These are phyloP conservation scores for Drosophila acutilabella DNA, from an alignment of 2,888 invertebrate genomes.

Conservation along the genomic window DNA sequence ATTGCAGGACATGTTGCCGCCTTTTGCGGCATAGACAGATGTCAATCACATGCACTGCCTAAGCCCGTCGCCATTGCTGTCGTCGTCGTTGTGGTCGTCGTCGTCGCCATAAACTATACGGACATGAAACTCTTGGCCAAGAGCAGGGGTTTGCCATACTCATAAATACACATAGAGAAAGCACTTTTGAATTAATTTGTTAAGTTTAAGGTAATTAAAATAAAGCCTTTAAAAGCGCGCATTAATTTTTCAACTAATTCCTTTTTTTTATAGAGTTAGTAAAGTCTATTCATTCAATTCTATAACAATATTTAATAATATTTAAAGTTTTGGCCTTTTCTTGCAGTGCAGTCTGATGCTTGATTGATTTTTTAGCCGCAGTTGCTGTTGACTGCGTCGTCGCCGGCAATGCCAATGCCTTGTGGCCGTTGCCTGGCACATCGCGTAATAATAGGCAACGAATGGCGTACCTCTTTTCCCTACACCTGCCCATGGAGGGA, in stretches of 20 bases:
- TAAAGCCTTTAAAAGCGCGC: too few relatives aligned
- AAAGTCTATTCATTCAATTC: background rate
- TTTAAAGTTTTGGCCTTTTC: slow-evolving; percentile 2
- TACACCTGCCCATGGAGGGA: background rate
- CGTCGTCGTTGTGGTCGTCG: background rate
- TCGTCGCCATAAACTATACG: slow-evolving; percentile 22
- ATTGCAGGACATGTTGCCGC: slow-evolving; percentile 60
- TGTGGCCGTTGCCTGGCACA: slow-evolving; percentile 49
- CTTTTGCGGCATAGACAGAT: slow-evolving; percentile 62
- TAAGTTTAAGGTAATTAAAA: background rate
- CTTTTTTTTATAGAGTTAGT: too few relatives aligned
- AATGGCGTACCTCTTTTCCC: background rate
- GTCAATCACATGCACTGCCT: slow-evolving; percentile 65
- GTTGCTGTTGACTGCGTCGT: slow-evolving; percentile 27
- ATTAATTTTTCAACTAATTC: background rate
- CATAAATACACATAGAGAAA: slow-evolving; percentile 20
- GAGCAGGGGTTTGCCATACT: background rate
- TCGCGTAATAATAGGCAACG: slow-evolving; percentile 53
- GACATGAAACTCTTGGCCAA: slow-evolving; percentile 5
- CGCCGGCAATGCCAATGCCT: slow-evolving; percentile 32
- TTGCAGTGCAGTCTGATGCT: slow-evolving; percentile 44
- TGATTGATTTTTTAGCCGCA: slow-evolving; percentile 70
- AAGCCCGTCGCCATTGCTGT: slow-evolving; percentile 9
- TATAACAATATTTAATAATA: background rate
- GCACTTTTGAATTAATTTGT: background rate